A percentile compares a stretch with the other conserved stretches of the same genome.
phyloP scores from a whole-genome alignment of 2,888 invertebrate species.

The Scaeva pyrastri region DNA sequence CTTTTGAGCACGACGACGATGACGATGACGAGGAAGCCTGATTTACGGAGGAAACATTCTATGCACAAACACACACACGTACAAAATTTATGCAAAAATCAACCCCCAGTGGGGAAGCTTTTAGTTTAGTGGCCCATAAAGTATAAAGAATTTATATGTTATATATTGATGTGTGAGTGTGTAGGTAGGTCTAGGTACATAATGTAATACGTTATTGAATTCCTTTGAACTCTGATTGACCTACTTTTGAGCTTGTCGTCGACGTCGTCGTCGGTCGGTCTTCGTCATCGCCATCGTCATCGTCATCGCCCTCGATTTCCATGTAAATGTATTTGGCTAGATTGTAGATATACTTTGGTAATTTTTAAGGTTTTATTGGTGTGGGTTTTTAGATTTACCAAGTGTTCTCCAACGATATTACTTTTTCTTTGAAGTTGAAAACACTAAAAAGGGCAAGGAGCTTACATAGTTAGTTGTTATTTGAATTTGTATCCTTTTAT shows the following conservation, averaged over 20 bases:
- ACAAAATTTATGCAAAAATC: slow-evolving; percentile 18
- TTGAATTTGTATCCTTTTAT: slow-evolving; percentile 45
- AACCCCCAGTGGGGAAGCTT: slow-evolving; percentile 38
- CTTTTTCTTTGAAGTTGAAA: slow-evolving; percentile 26
- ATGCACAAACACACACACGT: background rate
- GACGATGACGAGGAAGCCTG: background rate
- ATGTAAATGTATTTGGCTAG: background rate
- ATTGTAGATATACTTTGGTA: background rate
- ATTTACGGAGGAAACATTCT: slow-evolving; percentile 40
- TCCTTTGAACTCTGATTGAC: slow-evolving; percentile 75
- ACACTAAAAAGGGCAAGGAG: slow-evolving; percentile 47
- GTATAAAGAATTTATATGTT: slow-evolving; percentile 55
- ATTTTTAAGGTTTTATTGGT: slow-evolving; percentile 1
- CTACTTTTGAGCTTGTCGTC: slow-evolving; percentile 58
- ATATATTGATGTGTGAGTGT: slow-evolving; percentile 11
- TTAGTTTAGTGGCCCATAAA: slow-evolving; percentile 67
- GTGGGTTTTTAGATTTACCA: background rate
- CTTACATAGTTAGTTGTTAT: slow-evolving; percentile 33
- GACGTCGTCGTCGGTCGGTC: slow-evolving; percentile 7
- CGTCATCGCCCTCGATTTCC: slow-evolving; percentile 15
- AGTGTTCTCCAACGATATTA: slow-evolving; percentile 48
- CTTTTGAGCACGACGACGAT: slow-evolving; percentile 10
- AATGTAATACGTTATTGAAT: slow-evolving; percentile 68
- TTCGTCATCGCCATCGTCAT: slow-evolving; percentile 1
- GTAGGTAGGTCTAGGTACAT: slow-evolving; percentile 33